A percentile compares a stretch with the other conserved stretches of the same genome.
Evolutionary conservation across 2,113 vertebrate species (phyloP).

Genomic region (Bungarus multicinctus): DNA sequence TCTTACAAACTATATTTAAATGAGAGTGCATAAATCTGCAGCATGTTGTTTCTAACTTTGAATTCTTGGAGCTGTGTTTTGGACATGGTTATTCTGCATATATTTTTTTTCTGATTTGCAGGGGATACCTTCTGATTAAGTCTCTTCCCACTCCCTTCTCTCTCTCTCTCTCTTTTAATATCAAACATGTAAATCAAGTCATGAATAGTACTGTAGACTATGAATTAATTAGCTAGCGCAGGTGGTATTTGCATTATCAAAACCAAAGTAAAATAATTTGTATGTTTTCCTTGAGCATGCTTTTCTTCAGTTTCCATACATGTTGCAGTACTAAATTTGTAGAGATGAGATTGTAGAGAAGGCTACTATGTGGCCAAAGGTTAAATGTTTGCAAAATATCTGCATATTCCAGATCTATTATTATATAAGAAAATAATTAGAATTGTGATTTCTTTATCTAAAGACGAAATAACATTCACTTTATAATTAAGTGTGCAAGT

Average conservation of each 20-base stretch:
- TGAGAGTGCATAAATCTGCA: neutral
- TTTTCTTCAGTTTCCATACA: neutral
- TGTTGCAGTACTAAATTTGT: neutral
- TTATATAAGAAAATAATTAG: conserved; percentile 30
- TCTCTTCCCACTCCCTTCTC: too few species aligned
- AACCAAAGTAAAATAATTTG: neutral
- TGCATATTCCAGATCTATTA: neutral
- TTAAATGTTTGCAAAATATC: neutral
- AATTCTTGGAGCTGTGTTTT: neutral
- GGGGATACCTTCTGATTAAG: neutral
- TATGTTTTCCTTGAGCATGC: neutral
- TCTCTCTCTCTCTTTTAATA: neutral
- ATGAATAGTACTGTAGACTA: neutral
- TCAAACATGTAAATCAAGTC: neutral
- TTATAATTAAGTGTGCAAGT: conserved; percentile 10
- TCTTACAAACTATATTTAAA: neutral
- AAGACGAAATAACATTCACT: conserved; percentile 11
- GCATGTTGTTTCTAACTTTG: neutral
- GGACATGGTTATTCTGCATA: neutral
- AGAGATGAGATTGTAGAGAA: neutral
- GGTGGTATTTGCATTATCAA: neutral
- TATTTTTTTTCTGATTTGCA: neutral
- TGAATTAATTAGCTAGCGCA: neutral
- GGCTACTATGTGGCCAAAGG: neutral
- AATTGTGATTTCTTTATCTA: conserved; percentile 30